Evolutionary conservation across 2,797 vertebrate genomes (phyloP).

Genomic region (Dromococcyx pavoninus): DNA sequence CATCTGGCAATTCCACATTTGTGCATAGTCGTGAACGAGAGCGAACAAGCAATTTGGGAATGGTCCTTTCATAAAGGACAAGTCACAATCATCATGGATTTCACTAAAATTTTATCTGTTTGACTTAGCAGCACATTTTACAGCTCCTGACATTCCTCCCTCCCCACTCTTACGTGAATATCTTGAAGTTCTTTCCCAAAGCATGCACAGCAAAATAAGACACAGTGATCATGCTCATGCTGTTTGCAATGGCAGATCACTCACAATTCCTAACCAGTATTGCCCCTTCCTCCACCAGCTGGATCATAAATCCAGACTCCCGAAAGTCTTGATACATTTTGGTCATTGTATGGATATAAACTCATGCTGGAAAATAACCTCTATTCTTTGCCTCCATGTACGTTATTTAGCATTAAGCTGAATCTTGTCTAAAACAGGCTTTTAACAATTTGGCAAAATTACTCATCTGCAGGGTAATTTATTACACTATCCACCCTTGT

Average conservation of each 20-base stretch:
- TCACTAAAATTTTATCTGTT: not conserved
- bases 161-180: not conserved
- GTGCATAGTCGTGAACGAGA: not conserved
- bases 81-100: not conserved
- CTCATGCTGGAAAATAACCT: not conserved
- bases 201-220: not conserved
- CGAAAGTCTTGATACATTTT: not conserved
- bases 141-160: not conserved
- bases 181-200: not conserved
- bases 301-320: not conserved
- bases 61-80: not conserved
- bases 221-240: fast-evolving
- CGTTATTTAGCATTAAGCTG: not conserved
- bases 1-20: not conserved
- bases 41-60: not conserved
- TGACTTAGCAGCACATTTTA: not conserved
- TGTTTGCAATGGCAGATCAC: not conserved
- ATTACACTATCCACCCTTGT: not conserved
- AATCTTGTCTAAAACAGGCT: not conserved
- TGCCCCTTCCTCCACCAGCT: not conserved
- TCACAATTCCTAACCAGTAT: not conserved
- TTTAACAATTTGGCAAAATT: not conserved
- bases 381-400: not conserved
- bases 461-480: not conserved
- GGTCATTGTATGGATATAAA: fast-evolving